Evolutionary conservation across 2,797 vertebrate species (phyloP).

Genomic region (Chiroxiphia lanceolata): DNA sequence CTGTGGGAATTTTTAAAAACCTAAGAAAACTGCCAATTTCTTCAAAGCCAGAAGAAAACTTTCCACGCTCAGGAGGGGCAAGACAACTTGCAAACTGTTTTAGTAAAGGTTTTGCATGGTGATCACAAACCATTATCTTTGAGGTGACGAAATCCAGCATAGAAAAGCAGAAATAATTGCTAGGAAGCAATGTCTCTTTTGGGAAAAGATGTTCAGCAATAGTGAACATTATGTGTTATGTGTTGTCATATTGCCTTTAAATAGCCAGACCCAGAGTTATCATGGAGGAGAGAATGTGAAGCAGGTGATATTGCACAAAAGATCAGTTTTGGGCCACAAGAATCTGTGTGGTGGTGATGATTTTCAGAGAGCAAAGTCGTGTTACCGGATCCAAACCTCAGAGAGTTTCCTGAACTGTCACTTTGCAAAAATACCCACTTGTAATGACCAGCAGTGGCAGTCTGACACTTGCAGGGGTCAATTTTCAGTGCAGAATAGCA

Average conservation of each 20-base stretch:
- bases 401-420: neutral
- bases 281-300: neutral
- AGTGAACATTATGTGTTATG: neutral
- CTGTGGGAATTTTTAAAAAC: neutral
- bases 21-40: neutral
- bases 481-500: neutral
- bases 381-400: neutral
- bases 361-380: neutral
- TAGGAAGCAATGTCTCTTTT: neutral
- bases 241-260: neutral
- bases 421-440: neutral
- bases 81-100: neutral
- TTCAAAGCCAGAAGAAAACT: neutral
- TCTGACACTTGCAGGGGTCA: neutral
- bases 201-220: neutral
- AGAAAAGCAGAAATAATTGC: neutral
- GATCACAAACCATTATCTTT: neutral
- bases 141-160: neutral
- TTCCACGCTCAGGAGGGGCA: neutral
- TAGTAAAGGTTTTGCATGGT: neutral
- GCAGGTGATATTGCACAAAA: neutral
- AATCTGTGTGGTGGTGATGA: neutral
- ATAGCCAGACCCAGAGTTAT: neutral
- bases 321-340: neutral
- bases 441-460: neutral